Evolutionary conservation across 2,888 invertebrate species (phyloP).

Genomic region (Barypeithes pellucidus): DNA sequence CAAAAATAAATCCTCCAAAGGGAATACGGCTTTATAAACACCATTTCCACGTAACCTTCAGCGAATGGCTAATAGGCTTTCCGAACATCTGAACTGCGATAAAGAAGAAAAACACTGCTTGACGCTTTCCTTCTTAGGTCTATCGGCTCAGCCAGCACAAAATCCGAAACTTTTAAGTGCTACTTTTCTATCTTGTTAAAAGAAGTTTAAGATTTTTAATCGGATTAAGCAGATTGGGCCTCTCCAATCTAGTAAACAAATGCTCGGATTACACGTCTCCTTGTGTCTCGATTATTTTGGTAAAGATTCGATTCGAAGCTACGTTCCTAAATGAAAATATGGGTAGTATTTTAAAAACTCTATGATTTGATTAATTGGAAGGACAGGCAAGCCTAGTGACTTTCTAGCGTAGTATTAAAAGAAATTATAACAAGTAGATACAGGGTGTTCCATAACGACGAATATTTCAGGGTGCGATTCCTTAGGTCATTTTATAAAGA

Average conservation of each 20-base stretch:
- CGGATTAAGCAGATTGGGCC: neutral
- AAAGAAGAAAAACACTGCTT: conserved; percentile 28
- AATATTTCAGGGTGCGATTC: too few species aligned
- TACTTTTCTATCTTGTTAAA: conserved; percentile 42
- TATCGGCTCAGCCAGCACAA: conserved; percentile 22
- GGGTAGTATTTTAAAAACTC: neutral
- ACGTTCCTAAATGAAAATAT: neutral
- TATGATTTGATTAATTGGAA: too few species aligned
- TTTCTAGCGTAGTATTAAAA: too few species aligned
- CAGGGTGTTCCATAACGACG: too few species aligned
- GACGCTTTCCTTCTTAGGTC: conserved; percentile 21
- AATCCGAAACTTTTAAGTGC: conserved; percentile 40
- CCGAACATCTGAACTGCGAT: conserved; percentile 20
- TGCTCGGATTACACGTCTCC: conserved; percentile 13
- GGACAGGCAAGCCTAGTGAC: too few species aligned
- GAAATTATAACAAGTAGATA: too few species aligned
- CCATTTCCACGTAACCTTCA: conserved; percentile 12
- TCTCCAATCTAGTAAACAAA: conserved; percentile 18
- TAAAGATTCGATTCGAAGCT: neutral
- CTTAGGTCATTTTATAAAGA: too few species aligned
- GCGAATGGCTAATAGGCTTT: conserved; percentile 20
- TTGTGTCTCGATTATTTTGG: conserved; percentile 23
- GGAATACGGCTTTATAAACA: conserved; percentile 13
- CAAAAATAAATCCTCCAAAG: neutral
- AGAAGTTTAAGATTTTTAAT: conserved; percentile 33